Conservation (phyloP, 2,888 invertebrate genomes). For the Acrocyrtus sp. region DNA sequence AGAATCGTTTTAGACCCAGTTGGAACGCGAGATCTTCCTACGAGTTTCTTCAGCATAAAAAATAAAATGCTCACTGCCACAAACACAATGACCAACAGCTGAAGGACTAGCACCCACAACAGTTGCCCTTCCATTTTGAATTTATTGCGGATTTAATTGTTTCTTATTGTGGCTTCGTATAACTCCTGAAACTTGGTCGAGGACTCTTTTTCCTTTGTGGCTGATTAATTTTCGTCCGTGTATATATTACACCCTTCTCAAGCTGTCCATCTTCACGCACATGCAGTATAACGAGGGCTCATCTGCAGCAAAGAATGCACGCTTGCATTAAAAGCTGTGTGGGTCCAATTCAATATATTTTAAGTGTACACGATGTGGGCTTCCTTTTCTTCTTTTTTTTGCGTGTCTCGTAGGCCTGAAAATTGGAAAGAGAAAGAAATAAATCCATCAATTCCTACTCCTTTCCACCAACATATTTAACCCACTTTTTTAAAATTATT, state of each 20-base stretch:
- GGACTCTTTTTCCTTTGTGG: conserved; percentile 11
- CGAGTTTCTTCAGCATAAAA: conserved; percentile 60
- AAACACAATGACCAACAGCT: conserved; percentile 59
- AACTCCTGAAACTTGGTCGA: not conserved
- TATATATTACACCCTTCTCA: not conserved
- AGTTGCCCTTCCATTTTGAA: conserved; percentile 59
- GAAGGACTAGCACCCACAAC: conserved; percentile 59
- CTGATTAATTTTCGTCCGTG: too few species aligned
- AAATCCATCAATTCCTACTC: not conserved
- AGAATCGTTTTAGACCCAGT: conserved; percentile 60
- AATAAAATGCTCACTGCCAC: conserved; percentile 59
- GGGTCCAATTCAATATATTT: too few species aligned
- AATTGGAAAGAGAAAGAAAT: conserved; percentile 29
- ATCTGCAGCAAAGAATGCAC: too few species aligned
- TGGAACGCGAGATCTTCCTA: conserved; percentile 53
- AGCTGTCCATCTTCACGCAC: not conserved
- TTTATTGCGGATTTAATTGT: not conserved
- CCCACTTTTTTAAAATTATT: too few species aligned
- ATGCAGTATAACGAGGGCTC: too few species aligned
- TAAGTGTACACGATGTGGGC: not conserved
- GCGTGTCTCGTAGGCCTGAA: conserved; percentile 16
- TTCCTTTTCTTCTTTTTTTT: not conserved
- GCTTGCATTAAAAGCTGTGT: too few species aligned
- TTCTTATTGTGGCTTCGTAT: conserved; percentile 8
- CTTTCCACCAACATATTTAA: too few species aligned